Conservation (phyloP, 2,888 invertebrate species). For the Troglohyphantes excavatus region DNA sequence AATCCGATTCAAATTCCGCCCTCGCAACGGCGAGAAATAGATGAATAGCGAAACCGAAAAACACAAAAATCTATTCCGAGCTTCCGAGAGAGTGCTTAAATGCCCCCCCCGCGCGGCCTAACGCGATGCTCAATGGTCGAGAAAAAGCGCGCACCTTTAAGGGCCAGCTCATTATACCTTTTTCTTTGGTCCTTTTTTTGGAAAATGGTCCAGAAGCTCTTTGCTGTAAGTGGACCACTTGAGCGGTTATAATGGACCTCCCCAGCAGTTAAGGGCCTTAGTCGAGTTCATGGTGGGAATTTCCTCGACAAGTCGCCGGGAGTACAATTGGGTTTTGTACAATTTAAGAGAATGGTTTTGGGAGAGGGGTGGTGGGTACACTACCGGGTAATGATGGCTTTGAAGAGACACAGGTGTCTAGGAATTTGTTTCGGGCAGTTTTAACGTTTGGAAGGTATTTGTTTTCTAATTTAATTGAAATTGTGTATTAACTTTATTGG, state of each 20-base stretch:
- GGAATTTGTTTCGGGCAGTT: no score
- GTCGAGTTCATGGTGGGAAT: constrained; percentile 6
- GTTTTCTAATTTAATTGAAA: no score
- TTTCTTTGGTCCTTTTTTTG: background rate
- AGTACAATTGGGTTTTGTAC: background rate
- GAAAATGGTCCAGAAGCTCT: constrained; percentile 58
- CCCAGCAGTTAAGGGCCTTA: constrained; percentile 34
- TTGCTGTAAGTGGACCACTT: constrained; percentile 59
- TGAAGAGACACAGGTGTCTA: no score
- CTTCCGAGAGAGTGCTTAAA: constrained; percentile 11
- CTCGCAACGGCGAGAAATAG: constrained; percentile 22
- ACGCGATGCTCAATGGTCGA: constrained; percentile 51
- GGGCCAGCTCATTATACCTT: constrained; percentile 18
- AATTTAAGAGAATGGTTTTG: background rate
- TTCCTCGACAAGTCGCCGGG: background rate
- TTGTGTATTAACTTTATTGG: no score
- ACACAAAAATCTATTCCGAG: background rate
- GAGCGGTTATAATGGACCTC: constrained; percentile 53
- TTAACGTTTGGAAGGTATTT: no score
- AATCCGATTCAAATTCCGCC: constrained; percentile 24
- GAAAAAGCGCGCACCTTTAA: constrained; percentile 44
- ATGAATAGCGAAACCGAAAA: constrained; percentile 25
- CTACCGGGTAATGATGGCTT: no score
- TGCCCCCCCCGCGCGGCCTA: constrained; percentile 17
- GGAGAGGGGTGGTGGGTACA: no score